Percentiles rank a stretch among this genome's conserved stretches.
Evolutionary conservation across 2,888 invertebrate genomes (phyloP).

Genomic region (Euzetes globulus): DNA sequence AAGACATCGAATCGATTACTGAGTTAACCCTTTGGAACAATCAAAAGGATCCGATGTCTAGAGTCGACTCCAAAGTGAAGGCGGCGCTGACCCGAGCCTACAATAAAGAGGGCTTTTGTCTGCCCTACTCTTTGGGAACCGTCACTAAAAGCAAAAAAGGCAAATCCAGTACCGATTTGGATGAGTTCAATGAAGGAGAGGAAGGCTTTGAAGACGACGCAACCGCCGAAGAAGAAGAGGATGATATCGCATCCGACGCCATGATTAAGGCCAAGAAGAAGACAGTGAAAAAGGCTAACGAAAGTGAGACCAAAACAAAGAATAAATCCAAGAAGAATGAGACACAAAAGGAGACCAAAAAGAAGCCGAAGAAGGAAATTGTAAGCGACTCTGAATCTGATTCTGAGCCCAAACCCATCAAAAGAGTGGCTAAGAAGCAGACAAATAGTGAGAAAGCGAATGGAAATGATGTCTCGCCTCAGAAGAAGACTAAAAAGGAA

Average conservation of each 20-base stretch:
- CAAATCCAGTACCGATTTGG: constrained; percentile 29
- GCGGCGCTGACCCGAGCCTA: constrained; percentile 85
- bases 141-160: constrained; percentile 40
- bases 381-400: not conserved
- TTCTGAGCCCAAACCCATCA: not conserved
- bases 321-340: too few species aligned
- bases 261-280: constrained; percentile 39
- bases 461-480: not conserved
- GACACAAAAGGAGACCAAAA: not conserved
- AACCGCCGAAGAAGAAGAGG: constrained; percentile 44
- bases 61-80: constrained; percentile 56
- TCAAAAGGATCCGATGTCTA: constrained; percentile 64
- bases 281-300: not conserved
- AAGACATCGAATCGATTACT: constrained; percentile 80
- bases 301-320: not conserved
- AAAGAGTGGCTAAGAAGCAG: not conserved
- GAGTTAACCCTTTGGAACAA: constrained; percentile 81
- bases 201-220: not conserved
- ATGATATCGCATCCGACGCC: constrained; percentile 40
- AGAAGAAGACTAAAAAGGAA: not conserved
- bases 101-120: constrained; percentile 70
- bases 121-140: constrained; percentile 61
- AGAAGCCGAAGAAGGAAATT: not conserved
- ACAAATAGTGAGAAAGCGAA: not conserved
- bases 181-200: constrained; percentile 31